Conservation (phyloP, 2,888 invertebrate genomes). For the Acleris literana region DNA sequence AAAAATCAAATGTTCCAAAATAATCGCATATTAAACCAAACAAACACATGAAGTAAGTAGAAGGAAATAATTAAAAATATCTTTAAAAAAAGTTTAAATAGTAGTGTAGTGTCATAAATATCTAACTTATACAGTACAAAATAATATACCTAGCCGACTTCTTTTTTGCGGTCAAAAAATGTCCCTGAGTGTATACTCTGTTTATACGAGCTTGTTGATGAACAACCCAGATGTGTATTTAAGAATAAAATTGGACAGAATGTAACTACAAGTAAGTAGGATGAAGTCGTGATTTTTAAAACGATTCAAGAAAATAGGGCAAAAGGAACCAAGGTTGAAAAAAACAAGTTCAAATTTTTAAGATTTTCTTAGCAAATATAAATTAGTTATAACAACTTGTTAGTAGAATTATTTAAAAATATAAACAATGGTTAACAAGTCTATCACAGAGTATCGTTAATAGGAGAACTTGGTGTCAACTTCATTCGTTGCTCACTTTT, state of each 20-base stretch:
- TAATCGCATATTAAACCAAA: too few relatives aligned
- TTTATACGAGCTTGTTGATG: constrained; percentile 45
- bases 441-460: constrained; percentile 67
- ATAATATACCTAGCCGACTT: too few relatives aligned
- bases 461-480: constrained; percentile 18
- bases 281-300: constrained; percentile 10
- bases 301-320: not conserved
- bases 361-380: constrained; percentile 34
- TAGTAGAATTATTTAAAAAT: constrained; percentile 42
- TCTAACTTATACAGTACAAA: too few relatives aligned
- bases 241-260: constrained; percentile 44
- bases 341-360: constrained; percentile 7
- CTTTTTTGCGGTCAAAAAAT: too few relatives aligned
- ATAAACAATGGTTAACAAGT: constrained; percentile 44
- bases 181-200: constrained; percentile 4
- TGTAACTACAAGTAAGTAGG: constrained; percentile 12
- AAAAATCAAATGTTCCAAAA: too few relatives aligned
- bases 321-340: not conserved
- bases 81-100: too few relatives aligned
- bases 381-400: constrained; percentile 47
- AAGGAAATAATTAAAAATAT: too few relatives aligned
- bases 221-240: constrained; percentile 54
- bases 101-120: too few relatives aligned
- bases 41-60: too few relatives aligned
- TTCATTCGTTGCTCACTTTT: constrained; percentile 41